These are phyloP conservation scores for Falco columbarius DNA, from an alignment of 2,797 vertebrate species.

Conservation along the genomic window DNA sequence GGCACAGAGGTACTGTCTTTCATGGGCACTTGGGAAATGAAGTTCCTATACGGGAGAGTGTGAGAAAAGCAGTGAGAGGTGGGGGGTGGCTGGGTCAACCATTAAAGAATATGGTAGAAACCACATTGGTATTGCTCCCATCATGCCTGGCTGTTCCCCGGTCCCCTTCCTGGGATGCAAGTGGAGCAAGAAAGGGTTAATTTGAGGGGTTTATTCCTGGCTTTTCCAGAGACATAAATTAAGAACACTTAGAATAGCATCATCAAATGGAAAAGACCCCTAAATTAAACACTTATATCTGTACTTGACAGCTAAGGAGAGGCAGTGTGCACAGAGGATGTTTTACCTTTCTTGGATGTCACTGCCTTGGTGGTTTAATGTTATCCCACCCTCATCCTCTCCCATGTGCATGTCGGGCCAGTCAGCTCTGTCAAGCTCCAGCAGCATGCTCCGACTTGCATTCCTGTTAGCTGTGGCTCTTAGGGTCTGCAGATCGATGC, in stretches of 20 bases:
- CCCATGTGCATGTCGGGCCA: not conserved
- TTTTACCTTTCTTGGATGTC: not conserved
- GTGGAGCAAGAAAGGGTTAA: not conserved
- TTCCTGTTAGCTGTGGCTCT: not conserved
- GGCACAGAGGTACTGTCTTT: not conserved
- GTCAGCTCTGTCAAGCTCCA: not conserved
- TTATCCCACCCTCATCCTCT: not conserved
- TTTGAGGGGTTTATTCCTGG: not conserved
- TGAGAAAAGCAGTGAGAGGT: not conserved
- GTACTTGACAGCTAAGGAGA: not conserved
- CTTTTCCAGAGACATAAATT: not conserved
- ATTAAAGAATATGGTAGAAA: not conserved
- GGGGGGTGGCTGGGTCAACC: not conserved
- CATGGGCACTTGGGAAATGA: not conserved
- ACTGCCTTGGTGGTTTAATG: not conserved
- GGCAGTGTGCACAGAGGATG: not conserved
- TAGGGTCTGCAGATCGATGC: not conserved
- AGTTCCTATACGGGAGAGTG: not conserved
- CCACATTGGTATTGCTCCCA: fast-evolving
- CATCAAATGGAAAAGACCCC: not conserved
- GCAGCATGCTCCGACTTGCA: not conserved
- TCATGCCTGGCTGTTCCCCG: not conserved
- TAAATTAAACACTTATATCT: not conserved
- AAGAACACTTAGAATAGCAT: not conserved
- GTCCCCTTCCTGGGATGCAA: not conserved